These are phyloP conservation scores for Liparis tanakae DNA, from an alignment of 2,797 vertebrate species.

Conservation along the genomic window DNA sequence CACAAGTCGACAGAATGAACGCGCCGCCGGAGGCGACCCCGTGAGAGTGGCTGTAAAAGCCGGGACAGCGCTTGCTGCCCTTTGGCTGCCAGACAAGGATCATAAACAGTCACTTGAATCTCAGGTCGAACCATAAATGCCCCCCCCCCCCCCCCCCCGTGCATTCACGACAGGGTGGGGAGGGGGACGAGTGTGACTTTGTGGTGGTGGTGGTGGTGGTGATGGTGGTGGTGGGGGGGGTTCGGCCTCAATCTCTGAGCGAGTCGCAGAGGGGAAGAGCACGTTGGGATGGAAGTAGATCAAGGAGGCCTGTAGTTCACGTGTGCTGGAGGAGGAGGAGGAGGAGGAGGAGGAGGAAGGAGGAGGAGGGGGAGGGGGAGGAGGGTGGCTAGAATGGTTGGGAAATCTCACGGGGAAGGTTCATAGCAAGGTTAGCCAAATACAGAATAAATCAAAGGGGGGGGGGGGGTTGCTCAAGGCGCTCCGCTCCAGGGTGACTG, in stretches of 20 bases:
- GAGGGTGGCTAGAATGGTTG: conserved; percentile 78
- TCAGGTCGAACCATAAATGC: conserved; percentile 68
- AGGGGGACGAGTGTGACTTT: conserved; percentile 9
- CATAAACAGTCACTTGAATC: conserved; percentile 77
- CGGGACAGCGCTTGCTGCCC: conserved; percentile 65
- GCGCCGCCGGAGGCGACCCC: conserved; percentile 50
- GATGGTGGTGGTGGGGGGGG: neutral
- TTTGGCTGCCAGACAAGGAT: conserved; percentile 74
- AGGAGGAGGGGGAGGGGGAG: conserved; percentile 5
- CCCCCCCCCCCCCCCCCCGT: no score
- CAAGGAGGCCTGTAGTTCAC: conserved; percentile 73
- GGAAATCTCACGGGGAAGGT: conserved; percentile 88
- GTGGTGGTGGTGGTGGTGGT: neutral
- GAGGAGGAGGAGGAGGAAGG: neutral
- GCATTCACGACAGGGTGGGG: conserved; percentile 64
- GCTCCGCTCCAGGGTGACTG: conserved; percentile 79
- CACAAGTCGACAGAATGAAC: conserved; percentile 51
- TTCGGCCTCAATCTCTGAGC: conserved; percentile 68
- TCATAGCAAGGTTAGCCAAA: conserved; percentile 99
- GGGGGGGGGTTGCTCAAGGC: conserved; percentile 69
- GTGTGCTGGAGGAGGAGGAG: conserved; percentile 70
- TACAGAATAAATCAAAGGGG: conserved; percentile 92
- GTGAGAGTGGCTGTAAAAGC: conserved; percentile 67
- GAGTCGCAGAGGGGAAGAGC: conserved; percentile 62
- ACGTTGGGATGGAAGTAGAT: conserved; percentile 74